Evolutionary conservation across 1,140 invertebrate species (phyloP).

Genomic region (Euura lappo): DNA sequence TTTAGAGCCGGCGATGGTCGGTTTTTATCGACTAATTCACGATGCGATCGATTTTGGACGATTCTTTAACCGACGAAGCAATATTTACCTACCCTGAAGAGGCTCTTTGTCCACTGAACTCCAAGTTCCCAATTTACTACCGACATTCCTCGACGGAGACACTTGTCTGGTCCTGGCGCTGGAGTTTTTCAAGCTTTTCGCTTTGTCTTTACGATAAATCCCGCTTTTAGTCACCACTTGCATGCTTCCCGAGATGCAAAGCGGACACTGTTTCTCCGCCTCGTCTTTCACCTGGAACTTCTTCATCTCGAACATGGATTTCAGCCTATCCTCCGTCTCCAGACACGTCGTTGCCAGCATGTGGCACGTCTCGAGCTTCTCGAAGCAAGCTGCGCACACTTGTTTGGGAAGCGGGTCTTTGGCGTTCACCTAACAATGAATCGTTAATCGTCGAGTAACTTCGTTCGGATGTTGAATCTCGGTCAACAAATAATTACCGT

Average conservation of each 20-base stretch:
- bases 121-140: not conserved
- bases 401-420: conserved; percentile 19
- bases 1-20: not conserved
- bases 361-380: conserved; percentile 17
- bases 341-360: conserved; percentile 9
- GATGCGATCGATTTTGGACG: too few species aligned
- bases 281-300: not conserved
- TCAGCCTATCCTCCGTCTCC: conserved; percentile 18
- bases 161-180: not conserved
- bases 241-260: conserved; percentile 17
- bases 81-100: conserved; percentile 7
- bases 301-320: conserved; percentile 9
- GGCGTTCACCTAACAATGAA: conserved; percentile 12
- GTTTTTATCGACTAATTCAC: not conserved
- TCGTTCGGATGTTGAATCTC: not conserved
- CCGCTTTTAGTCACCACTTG: conserved; percentile 15
- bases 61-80: not conserved
- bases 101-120: not conserved
- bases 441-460: not conserved
- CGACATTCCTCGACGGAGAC: not conserved
- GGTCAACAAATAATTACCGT: conserved; percentile 8
- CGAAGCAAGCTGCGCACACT: conserved; percentile 14
- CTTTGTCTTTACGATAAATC: conserved; percentile 16
- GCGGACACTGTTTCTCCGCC: conserved; percentile 9
- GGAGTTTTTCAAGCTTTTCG: conserved; percentile 1